phyloP scores from a whole-genome alignment of 92 coral and sea anemone genomes.

The Metridium senile region DNA sequence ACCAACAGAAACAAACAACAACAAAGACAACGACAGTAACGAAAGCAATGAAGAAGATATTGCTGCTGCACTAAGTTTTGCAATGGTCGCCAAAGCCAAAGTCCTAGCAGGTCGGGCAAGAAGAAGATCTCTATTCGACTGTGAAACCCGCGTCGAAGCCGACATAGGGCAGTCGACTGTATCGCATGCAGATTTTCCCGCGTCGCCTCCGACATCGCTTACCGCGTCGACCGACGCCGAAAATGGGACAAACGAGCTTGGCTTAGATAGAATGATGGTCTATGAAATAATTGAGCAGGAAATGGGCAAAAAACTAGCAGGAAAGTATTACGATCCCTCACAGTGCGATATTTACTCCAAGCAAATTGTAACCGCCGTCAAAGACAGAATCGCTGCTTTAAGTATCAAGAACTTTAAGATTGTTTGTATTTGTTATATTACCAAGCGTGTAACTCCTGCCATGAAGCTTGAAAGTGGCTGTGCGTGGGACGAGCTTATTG shows the following conservation, averaged over 20 bases:
- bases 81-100: constrained; percentile 24
- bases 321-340: constrained; percentile 36
- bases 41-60: not conserved
- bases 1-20: not conserved
- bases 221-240: not conserved
- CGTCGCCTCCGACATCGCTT: constrained; percentile 23
- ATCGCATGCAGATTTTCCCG: constrained; percentile 75
- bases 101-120: constrained; percentile 34
- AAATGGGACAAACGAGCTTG: not conserved
- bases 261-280: constrained; percentile 39
- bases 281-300: constrained; percentile 50
- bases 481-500: constrained; percentile 75
- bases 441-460: constrained; percentile 48
- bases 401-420: constrained; percentile 65
- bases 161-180: constrained; percentile 54
- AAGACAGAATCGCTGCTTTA: constrained; percentile 39
- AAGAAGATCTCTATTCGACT: constrained; percentile 69
- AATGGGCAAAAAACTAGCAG: constrained; percentile 35
- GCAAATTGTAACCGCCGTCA: constrained; percentile 31
- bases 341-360: constrained; percentile 26
- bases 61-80: not conserved
- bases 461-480: constrained; percentile 81
- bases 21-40: not conserved
- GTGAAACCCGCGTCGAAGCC: constrained; percentile 20
- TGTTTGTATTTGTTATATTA: constrained; percentile 57